Base-by-base conservation (phyloP, 2,888 invertebrate species). In the Cataglyphis rosenhaueri region DNA sequence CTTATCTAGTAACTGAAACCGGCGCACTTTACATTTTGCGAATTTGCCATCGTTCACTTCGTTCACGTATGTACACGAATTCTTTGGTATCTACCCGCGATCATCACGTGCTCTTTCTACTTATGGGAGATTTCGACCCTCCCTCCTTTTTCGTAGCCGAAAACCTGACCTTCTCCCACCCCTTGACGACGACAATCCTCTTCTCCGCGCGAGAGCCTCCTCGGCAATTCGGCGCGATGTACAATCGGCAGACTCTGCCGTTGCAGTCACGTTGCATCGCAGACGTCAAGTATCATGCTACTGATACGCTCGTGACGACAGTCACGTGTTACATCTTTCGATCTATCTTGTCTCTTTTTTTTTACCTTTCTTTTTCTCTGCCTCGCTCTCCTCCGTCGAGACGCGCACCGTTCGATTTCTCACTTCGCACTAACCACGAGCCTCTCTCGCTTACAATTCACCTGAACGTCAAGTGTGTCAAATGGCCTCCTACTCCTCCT, bases 391-490 rank as follows among this genome's bases (percentile, higher is more conserved):
- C 61, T 75, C 55, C 35, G 21, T 41, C 70, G 48, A 92, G 93
- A 92, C 91, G 90, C 90, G 92, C 86, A 90, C 91, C 87, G 91
- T 86, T 84, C 94, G 92, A 94, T 94, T 93, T 94, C 94, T 89
- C 88, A 90, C 85, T 91, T 86, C 92, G 92, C 92, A 94, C 94
- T 94, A 94, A 94, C 92, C 91, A 91, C 90, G 89, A 88, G 89
- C 86, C 89, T 89, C 90, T 91, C 92, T 93, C 91, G 90, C 89
- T 90, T 91, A 91, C 92, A 90, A 92, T 92, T 91, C 91, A 92
- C 90, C 89, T 91, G 91, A 91, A 91, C 91, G 91, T 92, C 93
- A 94, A 94, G 94, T 94, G 91, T 94, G 94, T 94, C 94, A 94
- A 92, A 94, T 92, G 90, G 92, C 91, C 94, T 94, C 94, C 94